Percentiles rank a stretch among this genome's conserved stretches.
Evolutionary conservation across 2,797 vertebrate species (phyloP).

Genomic region (Prionace glauca): DNA sequence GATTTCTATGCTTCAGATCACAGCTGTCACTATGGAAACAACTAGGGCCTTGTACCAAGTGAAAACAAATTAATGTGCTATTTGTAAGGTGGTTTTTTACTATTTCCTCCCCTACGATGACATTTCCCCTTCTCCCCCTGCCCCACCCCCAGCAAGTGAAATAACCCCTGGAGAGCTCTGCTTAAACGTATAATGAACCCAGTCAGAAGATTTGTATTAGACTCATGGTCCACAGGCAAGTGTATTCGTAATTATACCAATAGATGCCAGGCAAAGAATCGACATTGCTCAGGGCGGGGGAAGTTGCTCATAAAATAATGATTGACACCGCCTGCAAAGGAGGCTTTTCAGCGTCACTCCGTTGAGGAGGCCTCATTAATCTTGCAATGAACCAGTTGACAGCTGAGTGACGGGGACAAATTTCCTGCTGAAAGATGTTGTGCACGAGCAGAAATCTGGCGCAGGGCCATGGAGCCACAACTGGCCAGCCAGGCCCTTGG

Average conservation of each 20-base stretch:
- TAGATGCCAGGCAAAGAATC: background rate
- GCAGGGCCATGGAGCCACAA: background rate
- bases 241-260: background rate
- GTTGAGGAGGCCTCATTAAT: background rate
- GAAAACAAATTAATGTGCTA: background rate
- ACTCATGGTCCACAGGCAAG: background rate
- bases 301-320: background rate
- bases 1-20: background rate
- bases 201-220: background rate
- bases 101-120: background rate
- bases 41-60: background rate
- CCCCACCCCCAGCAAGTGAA: background rate
- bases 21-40: constrained; percentile 1
- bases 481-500: background rate
- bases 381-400: background rate
- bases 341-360: background rate
- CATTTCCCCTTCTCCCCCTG: background rate
- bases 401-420: constrained; percentile 21
- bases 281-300: background rate
- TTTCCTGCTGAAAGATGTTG: background rate
- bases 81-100: background rate
- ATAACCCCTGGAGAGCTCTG: background rate
- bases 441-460: background rate
- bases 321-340: background rate
- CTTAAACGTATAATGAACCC: background rate